Conservation (phyloP, 2,113 vertebrate species). For the Coregonus clupeaformis region DNA sequence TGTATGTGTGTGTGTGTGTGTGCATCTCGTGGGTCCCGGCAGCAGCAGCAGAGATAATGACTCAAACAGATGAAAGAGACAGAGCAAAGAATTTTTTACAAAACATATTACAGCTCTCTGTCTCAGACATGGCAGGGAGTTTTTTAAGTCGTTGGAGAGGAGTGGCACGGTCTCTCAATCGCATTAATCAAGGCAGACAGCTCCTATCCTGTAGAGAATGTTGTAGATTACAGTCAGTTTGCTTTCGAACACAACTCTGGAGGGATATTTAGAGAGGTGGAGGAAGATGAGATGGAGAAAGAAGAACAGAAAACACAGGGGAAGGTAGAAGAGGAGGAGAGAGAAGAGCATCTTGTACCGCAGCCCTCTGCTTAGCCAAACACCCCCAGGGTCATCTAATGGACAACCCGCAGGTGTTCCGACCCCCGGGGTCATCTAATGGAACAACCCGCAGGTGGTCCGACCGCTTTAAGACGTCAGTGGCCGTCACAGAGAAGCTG, state of each 20-base stretch:
- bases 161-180: constrained; percentile 70
- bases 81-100: constrained; percentile 67
- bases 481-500: too few relatives aligned
- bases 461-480: background rate
- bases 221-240: too few relatives aligned
- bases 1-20: too few relatives aligned
- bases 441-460: constrained; percentile 17
- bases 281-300: too few relatives aligned
- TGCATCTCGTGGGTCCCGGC: background rate
- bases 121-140: too few relatives aligned
- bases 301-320: too few relatives aligned
- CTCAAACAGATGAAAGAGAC: constrained; percentile 74
- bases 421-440: constrained; percentile 25
- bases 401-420: constrained; percentile 8
- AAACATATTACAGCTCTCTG: constrained; percentile 31
- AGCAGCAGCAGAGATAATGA: constrained; percentile 45
- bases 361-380: too few relatives aligned
- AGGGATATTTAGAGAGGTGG: too few relatives aligned
- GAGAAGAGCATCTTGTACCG: too few relatives aligned
- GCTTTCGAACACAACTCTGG: too few relatives aligned
- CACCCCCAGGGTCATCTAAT: constrained; percentile 25
- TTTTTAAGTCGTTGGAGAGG: constrained; percentile 60
- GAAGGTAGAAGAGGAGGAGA: too few relatives aligned
- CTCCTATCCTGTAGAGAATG: constrained; percentile 63
- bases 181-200: constrained; percentile 70